A percentile compares a stretch with the other conserved stretches of the same genome.
Conservation (phyloP, 1,140 invertebrate genomes). For the Drosophila miranda region DNA sequence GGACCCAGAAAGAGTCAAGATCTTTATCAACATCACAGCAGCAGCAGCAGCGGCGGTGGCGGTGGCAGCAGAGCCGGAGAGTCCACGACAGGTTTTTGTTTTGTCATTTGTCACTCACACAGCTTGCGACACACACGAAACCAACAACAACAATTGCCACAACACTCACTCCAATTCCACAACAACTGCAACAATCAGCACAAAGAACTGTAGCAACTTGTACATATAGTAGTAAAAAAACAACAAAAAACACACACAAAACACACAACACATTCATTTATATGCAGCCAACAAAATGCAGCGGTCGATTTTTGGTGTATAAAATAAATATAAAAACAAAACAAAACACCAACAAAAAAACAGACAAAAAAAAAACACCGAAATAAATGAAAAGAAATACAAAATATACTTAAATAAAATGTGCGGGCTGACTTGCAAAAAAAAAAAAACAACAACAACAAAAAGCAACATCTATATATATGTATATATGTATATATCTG, state of each 20-base stretch:
- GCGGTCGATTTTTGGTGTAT: conserved; percentile 70
- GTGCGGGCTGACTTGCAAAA: conserved; percentile 64
- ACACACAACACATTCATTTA: conserved; percentile 71
- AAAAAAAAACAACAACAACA: background rate
- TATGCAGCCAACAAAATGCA: conserved; percentile 80
- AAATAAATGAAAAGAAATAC: conserved; percentile 42
- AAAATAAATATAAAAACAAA: conserved; percentile 66
- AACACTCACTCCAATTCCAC: background rate
- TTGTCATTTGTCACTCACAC: conserved; percentile 82
- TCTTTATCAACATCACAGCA: conserved; percentile 75
- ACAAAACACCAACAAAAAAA: conserved; percentile 21
- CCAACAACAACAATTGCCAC: conserved; percentile 39
- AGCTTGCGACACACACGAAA: conserved; percentile 73
- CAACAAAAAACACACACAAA: background rate
- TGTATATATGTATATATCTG: conserved; percentile 65
- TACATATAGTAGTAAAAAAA: conserved; percentile 35
- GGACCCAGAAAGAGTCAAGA: conserved; percentile 54
- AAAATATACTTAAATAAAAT: conserved; percentile 77
- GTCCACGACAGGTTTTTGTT: conserved; percentile 82
- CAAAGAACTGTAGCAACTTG: conserved; percentile 79
- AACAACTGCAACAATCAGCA: conserved; percentile 29
- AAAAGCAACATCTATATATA: conserved; percentile 30
- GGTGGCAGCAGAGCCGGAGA: conserved; percentile 6
- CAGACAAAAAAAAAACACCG: conserved; percentile 2
- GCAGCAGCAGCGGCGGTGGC: too few species aligned